These are phyloP conservation scores for Rotaria sp. DNA, from an alignment of 2,888 invertebrate species.

Conservation along the genomic window DNA sequence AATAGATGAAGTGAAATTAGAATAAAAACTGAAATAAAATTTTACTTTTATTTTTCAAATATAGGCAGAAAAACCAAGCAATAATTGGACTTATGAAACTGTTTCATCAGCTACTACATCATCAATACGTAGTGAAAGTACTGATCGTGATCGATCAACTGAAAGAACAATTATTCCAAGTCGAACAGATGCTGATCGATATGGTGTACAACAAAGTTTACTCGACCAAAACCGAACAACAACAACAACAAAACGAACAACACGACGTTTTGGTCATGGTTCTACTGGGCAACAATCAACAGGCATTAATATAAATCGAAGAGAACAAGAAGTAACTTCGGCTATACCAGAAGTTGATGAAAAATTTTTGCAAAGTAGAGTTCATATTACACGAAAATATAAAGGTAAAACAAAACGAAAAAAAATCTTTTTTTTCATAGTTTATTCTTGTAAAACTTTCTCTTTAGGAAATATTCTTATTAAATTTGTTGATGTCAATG, in stretches of 20 bases:
- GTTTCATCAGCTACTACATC: neutral
- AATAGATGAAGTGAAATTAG: neutral
- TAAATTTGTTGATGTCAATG: constrained; percentile 27
- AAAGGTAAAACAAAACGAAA: neutral
- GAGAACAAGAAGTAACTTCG: neutral
- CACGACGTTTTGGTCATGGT: neutral
- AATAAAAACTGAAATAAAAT: neutral
- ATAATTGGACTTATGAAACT: neutral
- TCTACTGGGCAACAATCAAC: neutral
- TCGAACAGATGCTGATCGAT: neutral
- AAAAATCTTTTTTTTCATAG: neutral
- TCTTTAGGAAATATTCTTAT: neutral
- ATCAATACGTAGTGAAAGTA: neutral
- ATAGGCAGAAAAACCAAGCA: neutral
- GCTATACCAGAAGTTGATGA: neutral
- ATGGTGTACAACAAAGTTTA: neutral
- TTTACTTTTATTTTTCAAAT: neutral
- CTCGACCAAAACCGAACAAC: neutral
- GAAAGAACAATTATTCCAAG: neutral
- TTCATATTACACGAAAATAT: constrained; percentile 30
- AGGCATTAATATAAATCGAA: neutral
- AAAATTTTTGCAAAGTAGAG: neutral
- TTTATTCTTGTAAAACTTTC: neutral
- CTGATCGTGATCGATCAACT: neutral
- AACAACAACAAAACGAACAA: neutral